Base-by-base conservation (phyloP, 2,113 vertebrate species). In the Pterocles gutturalis region DNA sequence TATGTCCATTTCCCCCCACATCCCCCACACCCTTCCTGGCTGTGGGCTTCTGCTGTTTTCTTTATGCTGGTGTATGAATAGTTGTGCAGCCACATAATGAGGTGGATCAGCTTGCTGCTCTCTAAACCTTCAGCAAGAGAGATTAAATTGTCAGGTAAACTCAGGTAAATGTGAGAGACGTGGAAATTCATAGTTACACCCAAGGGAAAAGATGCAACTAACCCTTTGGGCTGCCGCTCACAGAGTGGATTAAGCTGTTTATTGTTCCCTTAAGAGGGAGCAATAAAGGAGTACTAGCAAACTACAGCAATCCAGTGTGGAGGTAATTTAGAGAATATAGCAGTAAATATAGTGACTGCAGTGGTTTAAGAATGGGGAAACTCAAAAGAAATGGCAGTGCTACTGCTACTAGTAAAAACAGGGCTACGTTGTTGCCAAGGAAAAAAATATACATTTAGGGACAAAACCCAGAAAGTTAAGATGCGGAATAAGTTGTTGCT, bases 11-110 rank as follows among this genome's bases (percentile, higher is more conserved):
- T 64, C 3, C 10, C 11, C 28, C 5, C 51, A 21, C 17, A 5
- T 64, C 9, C 24, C 24, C 14, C 5, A 2, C 28, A 17, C 12
- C 24, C 20, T 83, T 75, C 17, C 0, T 0, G 6, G 7, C 45
- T 53, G 46, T 24, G 4, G 10, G 36, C 41, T 87, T 51, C 61
- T 86, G n/a, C 22, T 71, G 25, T 20, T 41, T 79, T 31, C 28
- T 36, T 61, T 18, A 0, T 46, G 45, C 22, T 51, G 33, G 3
- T 55, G 34, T 20, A 15, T 17, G n/a, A 45, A 24, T 41, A 49
- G 11, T 10, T 81, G 55, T 54, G 57, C 43, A 55, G 83, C 48
- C 28, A 12, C 22, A 2, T 65, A 36, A 31, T 6, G 45, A 61
- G 43, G 5, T 67, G 66, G 13, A 46, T 70, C 79, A 60, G 66